A percentile compares a stretch with the other conserved stretches of the same genome.
These are phyloP conservation scores for Drosophila dives DNA, from an alignment of 2,888 invertebrate genomes.

Conservation along the genomic window DNA sequence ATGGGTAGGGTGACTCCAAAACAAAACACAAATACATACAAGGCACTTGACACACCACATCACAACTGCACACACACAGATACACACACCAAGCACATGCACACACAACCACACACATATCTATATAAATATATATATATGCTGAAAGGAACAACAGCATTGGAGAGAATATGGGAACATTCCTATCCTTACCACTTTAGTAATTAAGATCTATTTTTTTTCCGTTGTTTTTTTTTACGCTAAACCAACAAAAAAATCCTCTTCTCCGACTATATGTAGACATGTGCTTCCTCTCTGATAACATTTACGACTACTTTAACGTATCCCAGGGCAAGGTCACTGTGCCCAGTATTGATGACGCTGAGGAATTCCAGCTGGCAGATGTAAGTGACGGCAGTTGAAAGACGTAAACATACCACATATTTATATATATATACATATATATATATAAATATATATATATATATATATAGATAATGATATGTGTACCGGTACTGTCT, in stretches of 20 bases:
- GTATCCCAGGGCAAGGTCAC: conserved; percentile 98
- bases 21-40: conserved; percentile 13
- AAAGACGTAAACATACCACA: conserved; percentile 32
- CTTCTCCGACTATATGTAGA: conserved; percentile 87
- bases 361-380: conserved; percentile 94
- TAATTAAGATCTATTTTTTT: conserved; percentile 40
- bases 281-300: conserved; percentile 91
- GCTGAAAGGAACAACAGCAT: conserved; percentile 9
- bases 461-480: background rate
- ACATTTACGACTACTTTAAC: conserved; percentile 97
- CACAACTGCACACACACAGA: conserved; percentile 17
- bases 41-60: background rate
- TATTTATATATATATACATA: conserved; percentile 17
- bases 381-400: conserved; percentile 90
- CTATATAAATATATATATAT: background rate
- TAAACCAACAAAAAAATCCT: conserved; percentile 74
- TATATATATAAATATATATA: conserved; percentile 29
- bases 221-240: conserved; percentile 47
- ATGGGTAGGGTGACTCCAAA: conserved; percentile 17
- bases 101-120: conserved; percentile 9
- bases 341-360: conserved; percentile 98
- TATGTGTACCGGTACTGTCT: conserved; percentile 64
- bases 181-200: conserved; percentile 31
- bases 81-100: conserved; percentile 16
- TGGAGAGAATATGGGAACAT: conserved; percentile 14